These are phyloP conservation scores for Drosophila bunnanda DNA, from an alignment of 2,888 invertebrate genomes.

Conservation along the genomic window DNA sequence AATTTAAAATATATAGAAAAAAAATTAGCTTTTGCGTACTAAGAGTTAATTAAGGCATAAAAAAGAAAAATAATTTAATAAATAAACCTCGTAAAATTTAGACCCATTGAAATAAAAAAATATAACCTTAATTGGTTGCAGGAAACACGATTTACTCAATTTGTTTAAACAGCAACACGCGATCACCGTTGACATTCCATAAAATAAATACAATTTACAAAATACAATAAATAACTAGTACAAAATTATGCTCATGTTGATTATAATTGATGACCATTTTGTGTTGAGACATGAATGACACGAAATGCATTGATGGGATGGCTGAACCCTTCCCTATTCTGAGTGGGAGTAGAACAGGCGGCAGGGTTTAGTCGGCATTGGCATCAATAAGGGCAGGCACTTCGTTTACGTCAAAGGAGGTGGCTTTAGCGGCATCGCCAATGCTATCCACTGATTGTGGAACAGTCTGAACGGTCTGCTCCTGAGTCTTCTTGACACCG, in stretches of 20 bases:
- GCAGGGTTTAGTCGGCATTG: slow-evolving; percentile 43
- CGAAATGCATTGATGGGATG: slow-evolving; percentile 53
- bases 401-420: slow-evolving; percentile 26
- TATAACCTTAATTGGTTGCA: slow-evolving; percentile 11
- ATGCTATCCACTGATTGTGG: slow-evolving; percentile 16
- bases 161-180: slow-evolving; percentile 22
- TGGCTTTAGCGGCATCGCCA: slow-evolving; percentile 5
- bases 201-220: slow-evolving; percentile 59
- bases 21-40: too few species aligned
- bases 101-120: not conserved
- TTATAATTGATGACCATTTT: slow-evolving; percentile 41
- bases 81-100: too few species aligned
- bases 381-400: slow-evolving; percentile 63
- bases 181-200: slow-evolving; percentile 25
- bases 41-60: too few species aligned
- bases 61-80: too few species aligned
- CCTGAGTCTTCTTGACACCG: slow-evolving; percentile 8
- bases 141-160: slow-evolving; percentile 48
- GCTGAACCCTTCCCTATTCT: slow-evolving; percentile 8
- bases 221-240: slow-evolving; percentile 72
- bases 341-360: slow-evolving; percentile 33
- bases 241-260: slow-evolving; percentile 26
- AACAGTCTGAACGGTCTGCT: slow-evolving; percentile 20
- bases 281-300: slow-evolving; percentile 50
- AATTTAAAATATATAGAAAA: too few species aligned